Percentiles rank a stretch among this genome's conserved stretches.
These are phyloP conservation scores for Tangara arthus DNA, from an alignment of 2,797 vertebrate species.

Conservation along the genomic window DNA sequence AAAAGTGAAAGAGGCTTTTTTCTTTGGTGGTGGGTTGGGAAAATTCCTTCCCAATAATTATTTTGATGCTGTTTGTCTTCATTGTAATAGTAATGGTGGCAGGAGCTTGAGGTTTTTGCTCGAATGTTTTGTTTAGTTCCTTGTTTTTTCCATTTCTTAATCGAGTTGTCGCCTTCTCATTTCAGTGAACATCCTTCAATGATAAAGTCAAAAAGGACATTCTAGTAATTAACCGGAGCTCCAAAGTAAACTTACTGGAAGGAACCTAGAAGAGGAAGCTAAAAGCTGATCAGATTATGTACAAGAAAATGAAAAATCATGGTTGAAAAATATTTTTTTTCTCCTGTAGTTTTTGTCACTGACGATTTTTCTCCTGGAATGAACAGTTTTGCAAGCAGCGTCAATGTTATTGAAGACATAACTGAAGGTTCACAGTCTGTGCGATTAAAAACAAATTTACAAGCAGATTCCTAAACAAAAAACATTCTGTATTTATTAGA, in stretches of 20 bases:
- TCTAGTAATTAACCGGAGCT: background rate
- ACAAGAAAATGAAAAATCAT: background rate
- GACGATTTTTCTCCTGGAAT: background rate
- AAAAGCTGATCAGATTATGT: background rate
- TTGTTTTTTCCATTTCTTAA: background rate
- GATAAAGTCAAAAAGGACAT: background rate
- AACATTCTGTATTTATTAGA: background rate
- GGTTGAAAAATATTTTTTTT: background rate
- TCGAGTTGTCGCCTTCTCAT: background rate
- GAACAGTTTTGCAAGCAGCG: background rate
- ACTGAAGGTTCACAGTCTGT: background rate
- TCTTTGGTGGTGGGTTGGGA: background rate
- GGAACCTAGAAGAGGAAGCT: background rate
- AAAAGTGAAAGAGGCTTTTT: background rate
- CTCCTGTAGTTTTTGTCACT: background rate
- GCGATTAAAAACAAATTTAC: slow-evolving; percentile 1
- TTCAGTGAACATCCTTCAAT: background rate
- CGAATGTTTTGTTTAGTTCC: background rate
- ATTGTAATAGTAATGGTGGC: background rate
- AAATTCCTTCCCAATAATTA: background rate
- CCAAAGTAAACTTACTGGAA: background rate
- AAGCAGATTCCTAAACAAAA: background rate
- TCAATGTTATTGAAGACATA: background rate
- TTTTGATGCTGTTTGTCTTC: background rate
- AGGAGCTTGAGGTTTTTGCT: background rate